These are phyloP conservation scores for Poecile atricapillus DNA, from an alignment of 2,113 vertebrate genomes.

Conservation along the genomic window DNA sequence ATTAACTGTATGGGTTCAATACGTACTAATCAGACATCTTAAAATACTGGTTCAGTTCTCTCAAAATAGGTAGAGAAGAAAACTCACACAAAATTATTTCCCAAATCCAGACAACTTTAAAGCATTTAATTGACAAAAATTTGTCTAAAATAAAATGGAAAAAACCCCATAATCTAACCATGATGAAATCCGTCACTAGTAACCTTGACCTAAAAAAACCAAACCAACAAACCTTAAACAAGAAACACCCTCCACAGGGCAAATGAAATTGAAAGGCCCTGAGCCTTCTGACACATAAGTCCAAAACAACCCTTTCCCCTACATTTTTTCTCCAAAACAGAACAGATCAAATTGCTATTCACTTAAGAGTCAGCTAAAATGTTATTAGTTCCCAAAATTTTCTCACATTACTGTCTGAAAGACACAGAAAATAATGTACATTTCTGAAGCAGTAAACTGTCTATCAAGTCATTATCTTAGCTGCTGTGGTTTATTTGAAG, in stretches of 20 bases:
- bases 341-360: not conserved
- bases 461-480: not conserved
- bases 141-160: not conserved
- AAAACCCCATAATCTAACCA: accelerated
- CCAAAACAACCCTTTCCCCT: not conserved
- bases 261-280: not conserved
- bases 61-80: not conserved
- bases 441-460: not conserved
- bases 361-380: accelerated
- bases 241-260: not conserved
- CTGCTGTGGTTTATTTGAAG: not conserved
- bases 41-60: not conserved
- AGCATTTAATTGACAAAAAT: not conserved
- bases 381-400: not conserved
- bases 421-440: not conserved
- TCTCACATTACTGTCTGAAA: not conserved
- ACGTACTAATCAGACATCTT: not conserved
- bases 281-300: not conserved
- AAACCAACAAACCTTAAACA: not conserved
- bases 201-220: not conserved
- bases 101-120: not conserved
- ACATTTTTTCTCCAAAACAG: not conserved
- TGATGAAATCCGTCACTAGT: not conserved
- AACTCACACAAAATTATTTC: not conserved
- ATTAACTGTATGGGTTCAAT: not conserved